These are phyloP conservation scores for Hippoglossus hippoglossus DNA, from an alignment of 2,797 vertebrate species.

Conservation along the genomic window DNA sequence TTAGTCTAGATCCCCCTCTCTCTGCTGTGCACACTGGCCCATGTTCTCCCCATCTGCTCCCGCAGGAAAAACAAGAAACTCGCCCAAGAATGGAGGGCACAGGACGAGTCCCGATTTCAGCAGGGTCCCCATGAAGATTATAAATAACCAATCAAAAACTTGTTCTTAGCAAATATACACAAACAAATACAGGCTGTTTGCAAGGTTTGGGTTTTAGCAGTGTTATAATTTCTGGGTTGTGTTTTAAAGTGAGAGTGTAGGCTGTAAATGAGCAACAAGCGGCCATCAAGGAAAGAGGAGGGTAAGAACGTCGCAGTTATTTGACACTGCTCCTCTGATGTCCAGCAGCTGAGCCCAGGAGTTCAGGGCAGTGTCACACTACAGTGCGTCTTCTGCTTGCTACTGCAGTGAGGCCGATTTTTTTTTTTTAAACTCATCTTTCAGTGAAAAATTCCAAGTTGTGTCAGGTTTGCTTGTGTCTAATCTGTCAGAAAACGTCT, in stretches of 20 bases:
- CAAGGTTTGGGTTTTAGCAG: not conserved
- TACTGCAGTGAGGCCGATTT: constrained; percentile 22
- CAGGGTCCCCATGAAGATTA: constrained; percentile 14
- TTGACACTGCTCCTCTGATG: constrained; percentile 74
- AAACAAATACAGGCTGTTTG: not conserved
- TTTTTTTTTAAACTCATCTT: too few species aligned
- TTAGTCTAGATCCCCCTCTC: constrained; percentile 66
- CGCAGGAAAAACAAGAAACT: constrained; percentile 66
- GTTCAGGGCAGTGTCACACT: constrained; percentile 58
- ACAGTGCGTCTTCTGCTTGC: constrained; percentile 36
- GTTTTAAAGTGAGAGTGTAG: constrained; percentile 41
- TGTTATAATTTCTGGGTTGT: constrained; percentile 22
- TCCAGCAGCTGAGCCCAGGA: constrained; percentile 71
- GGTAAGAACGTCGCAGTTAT: constrained; percentile 51
- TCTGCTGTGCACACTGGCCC: constrained; percentile 69
- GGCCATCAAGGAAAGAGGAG: constrained; percentile 17
- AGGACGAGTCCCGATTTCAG: constrained; percentile 25
- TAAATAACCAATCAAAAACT: constrained; percentile 13
- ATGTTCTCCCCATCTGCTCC: constrained; percentile 81
- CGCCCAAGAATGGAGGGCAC: constrained; percentile 20
- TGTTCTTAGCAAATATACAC: not conserved
- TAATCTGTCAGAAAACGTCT: not conserved
- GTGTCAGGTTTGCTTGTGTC: not conserved
- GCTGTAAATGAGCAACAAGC: constrained; percentile 53
- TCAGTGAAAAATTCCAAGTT: not conserved